Evolutionary conservation across 2,797 vertebrate genomes (phyloP), one percentile per base, ranked within the genome.

Genomic region (Sphenodon punctatus): DNA sequence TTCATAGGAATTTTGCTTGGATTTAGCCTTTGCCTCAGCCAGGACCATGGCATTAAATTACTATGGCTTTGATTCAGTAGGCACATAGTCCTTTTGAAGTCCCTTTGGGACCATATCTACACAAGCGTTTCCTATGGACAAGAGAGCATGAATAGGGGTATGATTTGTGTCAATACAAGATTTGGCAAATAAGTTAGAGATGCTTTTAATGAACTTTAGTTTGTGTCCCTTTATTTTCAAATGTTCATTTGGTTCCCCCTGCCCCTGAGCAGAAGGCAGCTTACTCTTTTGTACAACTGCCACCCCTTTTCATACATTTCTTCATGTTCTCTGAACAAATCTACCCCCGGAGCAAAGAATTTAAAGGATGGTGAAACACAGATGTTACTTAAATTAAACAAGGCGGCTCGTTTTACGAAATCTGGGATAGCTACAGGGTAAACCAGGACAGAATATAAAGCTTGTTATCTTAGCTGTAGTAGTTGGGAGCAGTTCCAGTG

Each of bases 321-420:
- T 22, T 53, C 78, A 10, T 10, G 76, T 67, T 30, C 23, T 86
- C 59, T 68, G 30, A 71, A 71, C 53, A 75, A 41, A 5, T 3
- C 19, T 72, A 27, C 14, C 82, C 66, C 43, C 80, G 48, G 76
- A 56, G 27, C 75, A 38, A 5, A 65, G 34, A 2, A 43, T 80
- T 59, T 84, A 71, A 79, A 77, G 20, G 32, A 27, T 82, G 75
- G 80, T 51, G 43, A 72, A 67, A 85, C 42, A 65, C 36, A 55
- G 34, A n/a, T 56, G 34, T 36, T 72, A 42, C 17, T 82, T 66
- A n/a, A 41, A 22, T 45, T 51, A 22, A 70, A 5, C 19, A 36
- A 46, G 34, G 63, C n/a, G 46, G 23, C n/a, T 68, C 58, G 22
- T 25, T n/a, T 48, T 58, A 4, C 23, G 25, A 55, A 51, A 67